Base-by-base conservation (phyloP, 2,888 invertebrate species). In the Mimumesa dahlbomi region DNA sequence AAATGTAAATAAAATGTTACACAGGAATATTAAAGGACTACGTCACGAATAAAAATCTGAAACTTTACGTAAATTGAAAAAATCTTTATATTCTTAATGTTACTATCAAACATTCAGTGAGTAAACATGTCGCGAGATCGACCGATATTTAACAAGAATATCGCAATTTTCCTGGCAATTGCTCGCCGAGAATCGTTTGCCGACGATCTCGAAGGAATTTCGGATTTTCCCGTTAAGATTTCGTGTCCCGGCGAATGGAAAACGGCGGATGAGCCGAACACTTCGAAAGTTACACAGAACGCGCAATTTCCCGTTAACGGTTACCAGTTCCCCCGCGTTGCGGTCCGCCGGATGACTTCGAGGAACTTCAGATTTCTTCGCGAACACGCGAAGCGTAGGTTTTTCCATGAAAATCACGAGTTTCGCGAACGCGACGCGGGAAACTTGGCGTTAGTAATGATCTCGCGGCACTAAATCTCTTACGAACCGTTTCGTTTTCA, bases 281-380 rank as follows among this genome's bases (percentile, higher is more conserved):
- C 48, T 66, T 59, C 7, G 54, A 56, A 61, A 64, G 49, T 72
- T 57, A 53, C 57, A 58, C 49, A 64, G 49, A 19, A 7, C 21
- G 36, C 11, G 61, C 68, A 72, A 68, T 58, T 68, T 54, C 64
- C 29, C 61, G 61, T 72, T 74, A 72, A 61, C 50, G 31, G 38
- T 40, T 48, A 40, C 45, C 46, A 50, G 19, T 50, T 67, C 36
- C 21, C 21, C n/a, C 45, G 4, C 40, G 34, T 25, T 19, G 9
- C 14, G 50, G 46, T 59, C 46, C 63, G 16, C 48, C 11, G 29
- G 31, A 42, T 48, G 42, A 50, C 56, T 63, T 52, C 31, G 45
- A 19, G 13, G 38, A 70, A 57, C 52, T 72, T 52, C 38, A 29
- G 34, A 43, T 43, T 45, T 48, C 61, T 40, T 57, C 31, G 11